Percentiles rank a stretch among this genome's conserved stretches.
These are phyloP conservation scores for Sebastes minor DNA, from an alignment of 2,797 vertebrate species.

Conservation along the genomic window DNA sequence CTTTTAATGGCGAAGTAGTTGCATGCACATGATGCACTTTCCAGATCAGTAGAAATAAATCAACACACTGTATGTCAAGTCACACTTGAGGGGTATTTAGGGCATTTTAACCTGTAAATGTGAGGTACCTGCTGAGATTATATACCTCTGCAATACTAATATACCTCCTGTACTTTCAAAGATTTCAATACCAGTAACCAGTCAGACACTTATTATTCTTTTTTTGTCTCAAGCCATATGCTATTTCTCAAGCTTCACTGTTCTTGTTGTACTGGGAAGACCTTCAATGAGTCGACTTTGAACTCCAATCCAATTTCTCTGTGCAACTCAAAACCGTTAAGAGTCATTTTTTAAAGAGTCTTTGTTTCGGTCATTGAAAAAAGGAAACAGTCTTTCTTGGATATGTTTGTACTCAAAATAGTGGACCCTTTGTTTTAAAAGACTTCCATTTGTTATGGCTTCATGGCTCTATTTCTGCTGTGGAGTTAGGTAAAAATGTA, in stretches of 20 bases:
- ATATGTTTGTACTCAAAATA: slow-evolving; percentile 75
- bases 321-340: slow-evolving; percentile 72
- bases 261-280: slow-evolving; percentile 66
- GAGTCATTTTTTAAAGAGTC: slow-evolving; percentile 61
- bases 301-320: slow-evolving; percentile 73
- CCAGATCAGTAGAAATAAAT: slow-evolving; percentile 54
- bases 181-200: slow-evolving; percentile 18
- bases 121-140: slow-evolving; percentile 50
- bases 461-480: slow-evolving; percentile 58
- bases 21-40: slow-evolving; percentile 56
- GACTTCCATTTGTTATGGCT: slow-evolving; percentile 72
- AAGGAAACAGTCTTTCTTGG: slow-evolving; percentile 69
- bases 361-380: slow-evolving; percentile 72
- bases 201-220: slow-evolving; percentile 28
- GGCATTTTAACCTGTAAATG: slow-evolving; percentile 44
- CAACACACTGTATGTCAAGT: slow-evolving; percentile 12
- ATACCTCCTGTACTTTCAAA: slow-evolving; percentile 17
- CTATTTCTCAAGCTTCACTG: slow-evolving; percentile 47
- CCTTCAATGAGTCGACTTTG: slow-evolving; percentile 66
- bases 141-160: slow-evolving; percentile 19
- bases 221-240: slow-evolving; percentile 49
- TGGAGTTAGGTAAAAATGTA: slow-evolving; percentile 32
- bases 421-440: slow-evolving; percentile 71
- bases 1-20: slow-evolving; percentile 18
- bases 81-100: slow-evolving; percentile 19